Base-by-base conservation (phyloP, 2,113 vertebrate genomes). In the Sturnus vulgaris region DNA sequence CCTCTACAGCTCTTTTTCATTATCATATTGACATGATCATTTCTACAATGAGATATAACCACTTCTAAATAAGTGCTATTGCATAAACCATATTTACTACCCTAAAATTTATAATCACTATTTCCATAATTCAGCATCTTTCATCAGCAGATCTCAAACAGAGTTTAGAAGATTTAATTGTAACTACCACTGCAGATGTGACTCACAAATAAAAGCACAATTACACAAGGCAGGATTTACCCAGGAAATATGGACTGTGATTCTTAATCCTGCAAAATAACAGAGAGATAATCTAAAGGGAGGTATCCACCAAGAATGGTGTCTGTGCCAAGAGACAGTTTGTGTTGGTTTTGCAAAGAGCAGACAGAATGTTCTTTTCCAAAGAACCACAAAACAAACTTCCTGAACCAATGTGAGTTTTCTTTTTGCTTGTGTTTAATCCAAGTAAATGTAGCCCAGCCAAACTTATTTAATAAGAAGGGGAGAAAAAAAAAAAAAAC, bases 331-430 rank as follows among this genome's bases (percentile, higher is more conserved):
- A 90, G 65, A 69, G 57, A 27, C 23, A 93, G 89, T 91, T 92
- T 93, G 71, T 81, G 82, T 90, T 90, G 80, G 85, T 93, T 90
- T 80, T 83, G 40, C 64, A 88, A 35, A 85, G 88, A 94, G 56
- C 3, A 72, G 85, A 94, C 92, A 81, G 90, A 95, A 92, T 75
- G 93, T 94, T 93, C 93, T 71, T 33, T 92, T 64, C 88, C 69
- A 81, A 86, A 95, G 75, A 80, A 3, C 68, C 88, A 94, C 92
- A 86, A 57, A 95, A 88, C 56, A 92, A 95, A 96, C 94, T 97
- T 96, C 95, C 93, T 90, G 85, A 93, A 95, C 22, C 25, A 53
- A 57, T 56, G 59, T 30, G 68, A 83, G 68, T 52, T 94, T 92
- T 90, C 69, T 90, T 90, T 86, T 81, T 15, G 49, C 56, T 90